phyloP scores from a whole-genome alignment of 2,113 vertebrate genomes.

The Microcebus jonahi region DNA sequence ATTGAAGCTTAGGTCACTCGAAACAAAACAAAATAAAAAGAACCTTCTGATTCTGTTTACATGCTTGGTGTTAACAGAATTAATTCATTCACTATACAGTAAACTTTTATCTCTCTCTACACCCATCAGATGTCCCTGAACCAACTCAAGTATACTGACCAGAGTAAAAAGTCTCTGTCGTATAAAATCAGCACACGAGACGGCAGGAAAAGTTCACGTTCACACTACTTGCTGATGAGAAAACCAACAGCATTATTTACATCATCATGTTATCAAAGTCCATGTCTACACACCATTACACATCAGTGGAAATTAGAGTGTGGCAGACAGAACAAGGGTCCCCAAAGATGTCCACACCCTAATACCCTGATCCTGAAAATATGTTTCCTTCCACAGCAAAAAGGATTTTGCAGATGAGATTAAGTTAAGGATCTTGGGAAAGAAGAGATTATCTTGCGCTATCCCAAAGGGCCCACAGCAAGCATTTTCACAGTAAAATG shows the following conservation, averaged over 20 bases:
- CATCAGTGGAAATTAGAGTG: background rate
- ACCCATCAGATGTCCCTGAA: background rate
- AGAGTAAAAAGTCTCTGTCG: background rate
- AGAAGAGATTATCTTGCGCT: no score
- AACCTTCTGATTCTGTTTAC: background rate
- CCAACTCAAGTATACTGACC: background rate
- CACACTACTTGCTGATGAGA: no score
- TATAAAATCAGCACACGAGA: background rate
- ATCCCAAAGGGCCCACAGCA: background rate
- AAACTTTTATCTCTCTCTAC: background rate
- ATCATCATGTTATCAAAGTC: background rate
- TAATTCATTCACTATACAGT: background rate
- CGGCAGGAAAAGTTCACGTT: background rate
- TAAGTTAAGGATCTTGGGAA: background rate
- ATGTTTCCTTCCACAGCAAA: background rate
- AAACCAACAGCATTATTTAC: background rate
- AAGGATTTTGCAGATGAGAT: no score
- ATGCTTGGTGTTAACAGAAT: background rate
- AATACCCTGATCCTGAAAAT: background rate
- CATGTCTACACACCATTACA: no score
- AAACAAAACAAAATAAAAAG: background rate
- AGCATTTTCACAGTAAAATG: background rate
- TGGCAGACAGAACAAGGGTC: background rate
- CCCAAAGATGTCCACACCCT: background rate
- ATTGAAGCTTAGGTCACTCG: background rate